Conservation (phyloP, 2,113 vertebrate genomes). For the Chaenogobius annularis region DNA sequence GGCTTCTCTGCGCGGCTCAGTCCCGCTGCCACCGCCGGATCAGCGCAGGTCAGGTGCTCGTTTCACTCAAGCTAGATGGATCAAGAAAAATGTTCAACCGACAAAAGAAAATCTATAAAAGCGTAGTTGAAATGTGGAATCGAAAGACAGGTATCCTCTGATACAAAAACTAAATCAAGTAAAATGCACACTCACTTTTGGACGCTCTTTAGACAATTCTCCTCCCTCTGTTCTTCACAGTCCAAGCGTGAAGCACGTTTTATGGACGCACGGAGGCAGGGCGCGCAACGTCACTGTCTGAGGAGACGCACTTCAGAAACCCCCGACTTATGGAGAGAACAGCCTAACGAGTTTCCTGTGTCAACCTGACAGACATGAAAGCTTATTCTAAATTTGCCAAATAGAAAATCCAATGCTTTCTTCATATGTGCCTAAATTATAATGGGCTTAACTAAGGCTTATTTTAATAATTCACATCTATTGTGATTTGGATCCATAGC, state of each 20-base stretch:
- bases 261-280: constrained; percentile 68
- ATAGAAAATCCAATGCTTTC: no score
- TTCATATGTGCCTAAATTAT: no score
- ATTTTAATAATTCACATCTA: no score
- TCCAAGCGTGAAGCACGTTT: constrained; percentile 52
- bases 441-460: no score
- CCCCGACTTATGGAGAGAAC: not conserved
- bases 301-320: not conserved
- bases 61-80: not conserved
- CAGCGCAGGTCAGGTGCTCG: constrained; percentile 74
- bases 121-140: not conserved
- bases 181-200: constrained; percentile 25
- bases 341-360: no score
- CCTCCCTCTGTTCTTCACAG: constrained; percentile 42
- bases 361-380: no score
- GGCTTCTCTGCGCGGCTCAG: constrained; percentile 43
- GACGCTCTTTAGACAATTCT: constrained; percentile 33
- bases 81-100: not conserved
- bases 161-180: not conserved
- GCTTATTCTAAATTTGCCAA: no score
- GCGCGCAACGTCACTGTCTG: constrained; percentile 72
- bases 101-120: not conserved
- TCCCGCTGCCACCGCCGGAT: constrained; percentile 31
- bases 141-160: not conserved
- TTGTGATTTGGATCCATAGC: no score